Conservation (phyloP, 1,140 invertebrate species). For the Drosophila busckii region DNA sequence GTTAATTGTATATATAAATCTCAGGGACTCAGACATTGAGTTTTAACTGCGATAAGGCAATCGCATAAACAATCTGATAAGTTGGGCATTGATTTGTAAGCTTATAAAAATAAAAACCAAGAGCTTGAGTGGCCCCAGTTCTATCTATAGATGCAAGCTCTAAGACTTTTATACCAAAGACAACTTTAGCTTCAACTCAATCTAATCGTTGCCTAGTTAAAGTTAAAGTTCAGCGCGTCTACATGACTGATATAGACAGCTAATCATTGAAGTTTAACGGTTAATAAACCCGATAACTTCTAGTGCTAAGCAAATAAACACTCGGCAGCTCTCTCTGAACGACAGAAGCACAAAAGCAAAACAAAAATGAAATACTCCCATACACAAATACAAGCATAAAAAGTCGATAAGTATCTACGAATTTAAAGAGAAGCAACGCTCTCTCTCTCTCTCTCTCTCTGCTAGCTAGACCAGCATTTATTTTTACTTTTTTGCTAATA, state of each 20-base stretch:
- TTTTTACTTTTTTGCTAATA: slow-evolving; percentile 17
- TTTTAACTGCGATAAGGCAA: slow-evolving; percentile 28
- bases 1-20: slow-evolving; percentile 18
- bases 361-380: too few species aligned
- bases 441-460: slow-evolving; percentile 5
- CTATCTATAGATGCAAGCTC: too few species aligned
- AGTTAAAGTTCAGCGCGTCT: slow-evolving; percentile 29
- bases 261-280: slow-evolving; percentile 51
- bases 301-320: slow-evolving; percentile 43
- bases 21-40: slow-evolving; percentile 29
- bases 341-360: slow-evolving; percentile 59
- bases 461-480: slow-evolving; percentile 24
- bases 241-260: slow-evolving; percentile 39
- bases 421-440: slow-evolving; percentile 5
- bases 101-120: too few species aligned
- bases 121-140: too few species aligned
- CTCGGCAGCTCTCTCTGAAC: not conserved
- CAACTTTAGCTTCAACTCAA: too few species aligned
- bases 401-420: slow-evolving; percentile 3
- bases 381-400: slow-evolving; percentile 33
- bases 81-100: slow-evolving; percentile 17
- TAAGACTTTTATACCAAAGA: too few species aligned
- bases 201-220: too few species aligned
- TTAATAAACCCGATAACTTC: slow-evolving; percentile 55
- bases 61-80: slow-evolving; percentile 25